These are phyloP conservation scores for Scrobipalpa costella DNA, from an alignment of 2,888 invertebrate genomes.

Conservation along the genomic window DNA sequence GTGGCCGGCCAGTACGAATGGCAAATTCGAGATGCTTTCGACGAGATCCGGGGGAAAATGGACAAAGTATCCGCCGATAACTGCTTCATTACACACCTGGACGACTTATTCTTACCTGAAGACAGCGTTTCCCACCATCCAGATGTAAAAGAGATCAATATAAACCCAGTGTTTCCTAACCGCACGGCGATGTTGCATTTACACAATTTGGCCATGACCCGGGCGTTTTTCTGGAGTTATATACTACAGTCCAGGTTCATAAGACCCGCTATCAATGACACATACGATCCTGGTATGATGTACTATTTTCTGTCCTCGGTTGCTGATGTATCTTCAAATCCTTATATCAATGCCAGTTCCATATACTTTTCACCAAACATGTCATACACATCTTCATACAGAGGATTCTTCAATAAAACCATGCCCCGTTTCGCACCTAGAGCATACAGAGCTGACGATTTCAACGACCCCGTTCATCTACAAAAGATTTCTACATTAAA, in stretches of 20 bases:
- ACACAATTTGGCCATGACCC: slow-evolving; percentile 97
- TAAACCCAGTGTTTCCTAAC: slow-evolving; percentile 97
- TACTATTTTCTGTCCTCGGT: slow-evolving; percentile 97
- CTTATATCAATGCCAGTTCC: slow-evolving; percentile 94
- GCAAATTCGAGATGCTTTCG: slow-evolving; percentile 94
- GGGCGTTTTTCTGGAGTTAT: slow-evolving; percentile 98
- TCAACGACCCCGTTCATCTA: slow-evolving; percentile 96
- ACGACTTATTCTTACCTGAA: slow-evolving; percentile 90
- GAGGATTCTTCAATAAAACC: slow-evolving; percentile 98
- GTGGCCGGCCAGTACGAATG: slow-evolving; percentile 94
- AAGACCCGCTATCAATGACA: slow-evolving; percentile 93
- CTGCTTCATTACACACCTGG: slow-evolving; percentile 92
- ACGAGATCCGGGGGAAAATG: slow-evolving; percentile 91
- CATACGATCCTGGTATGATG: slow-evolving; percentile 98
- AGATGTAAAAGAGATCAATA: slow-evolving; percentile 95
- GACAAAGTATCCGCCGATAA: slow-evolving; percentile 92
- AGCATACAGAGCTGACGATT: slow-evolving; percentile 94
- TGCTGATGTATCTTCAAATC: slow-evolving; percentile 96
- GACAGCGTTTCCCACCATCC: slow-evolving; percentile 95
- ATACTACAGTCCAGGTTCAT: slow-evolving; percentile 95
- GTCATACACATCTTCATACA: slow-evolving; percentile 96
- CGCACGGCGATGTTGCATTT: slow-evolving; percentile 95
- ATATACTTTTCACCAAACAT: slow-evolving; percentile 96
- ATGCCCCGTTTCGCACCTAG: slow-evolving; percentile 96
- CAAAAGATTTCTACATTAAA: slow-evolving; percentile 97